These are phyloP conservation scores for Syngnathoides biaculeatus DNA, from an alignment of 2,113 vertebrate genomes.

Conservation along the genomic window DNA sequence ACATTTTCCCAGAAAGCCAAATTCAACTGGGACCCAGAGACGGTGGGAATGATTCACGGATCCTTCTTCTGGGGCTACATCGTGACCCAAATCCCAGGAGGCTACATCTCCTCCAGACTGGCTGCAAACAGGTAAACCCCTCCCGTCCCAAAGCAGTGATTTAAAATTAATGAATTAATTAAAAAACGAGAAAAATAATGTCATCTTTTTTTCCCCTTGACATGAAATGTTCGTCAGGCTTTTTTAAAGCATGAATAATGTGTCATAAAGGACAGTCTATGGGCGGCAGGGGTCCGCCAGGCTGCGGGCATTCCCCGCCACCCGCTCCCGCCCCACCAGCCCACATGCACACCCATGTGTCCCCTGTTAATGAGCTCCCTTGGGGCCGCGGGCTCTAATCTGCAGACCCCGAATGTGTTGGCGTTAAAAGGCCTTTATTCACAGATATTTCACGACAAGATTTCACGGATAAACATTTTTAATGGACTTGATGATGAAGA, in stretches of 20 bases:
- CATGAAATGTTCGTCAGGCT: not conserved
- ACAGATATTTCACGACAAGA: slow-evolving; percentile 9
- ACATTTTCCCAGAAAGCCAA: slow-evolving; percentile 83
- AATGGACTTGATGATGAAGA: not conserved
- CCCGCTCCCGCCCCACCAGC: no score
- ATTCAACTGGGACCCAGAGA: slow-evolving; percentile 97
- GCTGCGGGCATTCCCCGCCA: slow-evolving; percentile 77
- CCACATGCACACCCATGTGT: slow-evolving; percentile 71
- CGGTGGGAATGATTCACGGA: slow-evolving; percentile 94
- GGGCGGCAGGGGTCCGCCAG: slow-evolving; percentile 37
- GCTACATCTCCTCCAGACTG: slow-evolving; percentile 93
- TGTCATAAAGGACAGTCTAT: not conserved
- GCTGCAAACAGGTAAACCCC: slow-evolving; percentile 91
- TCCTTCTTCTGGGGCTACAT: slow-evolving; percentile 99
- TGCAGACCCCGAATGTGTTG: slow-evolving; percentile 25
- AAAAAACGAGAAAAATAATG: not conserved
- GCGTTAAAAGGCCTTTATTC: slow-evolving; percentile 54
- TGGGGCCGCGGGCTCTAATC: slow-evolving; percentile 59
- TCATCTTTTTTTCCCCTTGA: no score
- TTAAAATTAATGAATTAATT: no score
- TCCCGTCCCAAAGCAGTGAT: no score
- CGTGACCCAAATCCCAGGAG: slow-evolving; percentile 96
- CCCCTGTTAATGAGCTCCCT: slow-evolving; percentile 92
- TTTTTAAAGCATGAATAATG: not conserved
- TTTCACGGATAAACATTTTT: not conserved